Evolutionary conservation across 1,140 invertebrate species (phyloP).

Genomic region (Orius laevigatus): DNA sequence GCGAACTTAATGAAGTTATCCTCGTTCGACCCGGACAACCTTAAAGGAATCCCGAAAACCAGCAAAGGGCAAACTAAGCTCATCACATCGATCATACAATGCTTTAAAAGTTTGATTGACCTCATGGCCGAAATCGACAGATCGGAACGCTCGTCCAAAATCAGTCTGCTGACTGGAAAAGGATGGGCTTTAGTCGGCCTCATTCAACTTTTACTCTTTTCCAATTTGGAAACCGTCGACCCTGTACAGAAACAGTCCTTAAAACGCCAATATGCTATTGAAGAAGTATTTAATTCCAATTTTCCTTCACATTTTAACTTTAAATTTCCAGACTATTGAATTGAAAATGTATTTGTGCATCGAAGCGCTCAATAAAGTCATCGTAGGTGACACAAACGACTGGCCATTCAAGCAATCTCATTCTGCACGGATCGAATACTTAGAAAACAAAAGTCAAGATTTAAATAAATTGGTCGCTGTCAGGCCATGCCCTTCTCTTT

Average conservation of each 20-base stretch:
- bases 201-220: slow-evolving; percentile 28
- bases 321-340: slow-evolving; percentile 14
- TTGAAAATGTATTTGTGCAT: slow-evolving; percentile 21
- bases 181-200: slow-evolving; percentile 29
- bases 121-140: neutral
- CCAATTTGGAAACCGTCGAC: slow-evolving; percentile 40
- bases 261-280: slow-evolving; percentile 43
- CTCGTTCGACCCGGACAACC: too few relatives aligned
- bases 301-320: neutral
- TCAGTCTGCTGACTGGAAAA: slow-evolving; percentile 4
- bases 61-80: neutral
- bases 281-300: slow-evolving; percentile 35
- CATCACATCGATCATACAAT: neutral
- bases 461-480: slow-evolving; percentile 32
- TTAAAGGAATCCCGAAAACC: too few relatives aligned
- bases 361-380: slow-evolving; percentile 15
- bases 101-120: neutral
- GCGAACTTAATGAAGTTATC: too few relatives aligned
- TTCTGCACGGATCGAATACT: slow-evolving; percentile 22
- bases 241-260: slow-evolving; percentile 52
- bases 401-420: slow-evolving; percentile 26
- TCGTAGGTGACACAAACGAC: slow-evolving; percentile 7
- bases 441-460: slow-evolving; percentile 25
- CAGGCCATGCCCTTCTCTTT: slow-evolving; percentile 36
- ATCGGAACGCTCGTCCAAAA: neutral